Base-by-base conservation (phyloP, 2,888 invertebrate species). In the Coelinius sp. region DNA sequence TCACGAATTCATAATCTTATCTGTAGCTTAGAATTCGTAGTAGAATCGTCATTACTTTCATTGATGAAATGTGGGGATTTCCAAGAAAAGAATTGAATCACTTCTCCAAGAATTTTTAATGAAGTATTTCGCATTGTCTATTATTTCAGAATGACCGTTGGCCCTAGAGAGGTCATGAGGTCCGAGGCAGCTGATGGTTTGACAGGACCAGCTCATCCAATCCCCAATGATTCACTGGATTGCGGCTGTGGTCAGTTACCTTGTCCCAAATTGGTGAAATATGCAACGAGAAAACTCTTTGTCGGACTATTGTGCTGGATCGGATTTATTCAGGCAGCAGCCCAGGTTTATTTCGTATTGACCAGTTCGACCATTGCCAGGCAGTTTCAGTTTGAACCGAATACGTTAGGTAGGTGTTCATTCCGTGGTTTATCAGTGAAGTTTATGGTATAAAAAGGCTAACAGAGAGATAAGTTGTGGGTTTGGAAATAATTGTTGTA, bases 131-230 rank as follows among this genome's bases (percentile, higher is more conserved):
- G 22, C 1, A 24, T 10, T 25, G 27, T 2, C 8, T 6, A 31
- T n/a, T 31, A 0, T 24, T 59, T 27, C 8, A 78, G 44, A 66
- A 87, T 87, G 87, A 75, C 85, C n/a, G 76, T 81, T 31, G 80
- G 80, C 71, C 82, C 83, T 49, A 82, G 81, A 71, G 85, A 86
- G 74, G 80, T 85, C 25, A 79, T 86, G 75, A 78, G 85, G 71
- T 82, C 84, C 35, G 87, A 87, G 69, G 78, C 77, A 38, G 83
- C 85, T 71, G 83, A 83, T 7, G 81, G 81, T 24, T 81, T 79
- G 8, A 80, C 86, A 12, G 87, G 86, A 27, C 86, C 86, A 49
- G 85, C 85, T 6, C 84, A 86, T 77, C 84, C 85, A 10, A 83
- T 87, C 76, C 83, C 86, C 0, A 79, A 73, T 25, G 78, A 86